phyloP scores from a whole-genome alignment of 2,888 invertebrate species.

The Leucania comma region DNA sequence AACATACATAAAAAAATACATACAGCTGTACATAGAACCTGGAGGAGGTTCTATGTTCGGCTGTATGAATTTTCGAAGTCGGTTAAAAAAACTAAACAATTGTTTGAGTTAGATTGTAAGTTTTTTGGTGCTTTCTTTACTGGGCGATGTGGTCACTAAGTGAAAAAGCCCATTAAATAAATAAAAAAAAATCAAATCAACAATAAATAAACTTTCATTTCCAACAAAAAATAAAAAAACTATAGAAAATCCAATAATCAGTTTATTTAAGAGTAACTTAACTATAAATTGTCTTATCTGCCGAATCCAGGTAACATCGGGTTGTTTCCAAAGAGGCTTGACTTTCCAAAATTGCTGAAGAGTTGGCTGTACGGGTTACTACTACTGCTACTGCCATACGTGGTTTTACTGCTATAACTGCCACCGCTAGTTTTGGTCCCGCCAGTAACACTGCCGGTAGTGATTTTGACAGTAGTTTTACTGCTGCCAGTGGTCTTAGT shows the following conservation, averaged over 20 bases:
- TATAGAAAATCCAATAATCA: constrained; percentile 10
- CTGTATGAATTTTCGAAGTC: too few relatives aligned
- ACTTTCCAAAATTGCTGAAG: neutral
- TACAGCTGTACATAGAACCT: too few relatives aligned
- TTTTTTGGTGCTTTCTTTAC: too few relatives aligned
- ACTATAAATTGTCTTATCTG: constrained; percentile 16
- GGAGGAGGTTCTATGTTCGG: too few relatives aligned
- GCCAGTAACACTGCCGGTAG: neutral
- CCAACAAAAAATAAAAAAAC: constrained; percentile 9
- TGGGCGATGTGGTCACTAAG: too few relatives aligned
- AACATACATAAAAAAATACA: too few relatives aligned
- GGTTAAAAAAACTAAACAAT: too few relatives aligned
- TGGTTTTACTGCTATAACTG: neutral
- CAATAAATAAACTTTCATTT: too few relatives aligned
- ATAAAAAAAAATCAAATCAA: too few relatives aligned
- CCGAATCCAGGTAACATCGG: constrained; percentile 15
- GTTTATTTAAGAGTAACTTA: constrained; percentile 29
- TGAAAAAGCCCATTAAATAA: too few relatives aligned
- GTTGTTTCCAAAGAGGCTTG: neutral
- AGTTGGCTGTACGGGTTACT: neutral
- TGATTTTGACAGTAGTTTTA: neutral
- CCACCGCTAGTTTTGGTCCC: neutral
- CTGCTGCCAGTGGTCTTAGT: neutral
- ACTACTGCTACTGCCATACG: neutral
- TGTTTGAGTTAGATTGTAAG: too few relatives aligned